phyloP scores from a whole-genome alignment of 2,113 vertebrate species.

The Hyaena hyaena region DNA sequence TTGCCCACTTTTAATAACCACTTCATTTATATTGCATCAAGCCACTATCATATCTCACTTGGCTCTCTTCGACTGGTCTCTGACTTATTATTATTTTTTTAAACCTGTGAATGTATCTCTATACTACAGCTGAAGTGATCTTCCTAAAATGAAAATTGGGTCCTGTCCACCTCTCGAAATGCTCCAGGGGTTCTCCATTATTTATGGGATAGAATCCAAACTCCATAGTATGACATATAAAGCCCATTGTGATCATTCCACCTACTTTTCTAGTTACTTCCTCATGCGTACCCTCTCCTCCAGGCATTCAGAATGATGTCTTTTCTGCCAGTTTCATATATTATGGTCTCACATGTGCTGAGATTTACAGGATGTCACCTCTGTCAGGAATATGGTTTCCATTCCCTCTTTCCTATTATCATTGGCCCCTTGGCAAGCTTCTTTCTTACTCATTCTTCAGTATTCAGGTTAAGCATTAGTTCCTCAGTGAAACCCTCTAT shows the following conservation, averaged over 20 bases:
- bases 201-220: neutral
- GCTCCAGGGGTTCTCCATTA: neutral
- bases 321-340: neutral
- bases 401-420: neutral
- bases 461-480: neutral
- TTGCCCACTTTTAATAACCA: neutral
- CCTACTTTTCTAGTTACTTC: neutral
- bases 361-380: neutral
- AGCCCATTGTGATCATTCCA: neutral
- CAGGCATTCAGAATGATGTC: neutral
- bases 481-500: neutral
- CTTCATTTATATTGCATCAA: neutral
- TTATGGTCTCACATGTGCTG: neutral
- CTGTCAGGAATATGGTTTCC: neutral
- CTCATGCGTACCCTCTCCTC: neutral
- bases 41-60: neutral
- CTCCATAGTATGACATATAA: neutral
- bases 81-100: neutral
- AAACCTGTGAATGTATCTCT: neutral
- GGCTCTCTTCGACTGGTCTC: neutral
- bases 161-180: neutral
- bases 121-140: neutral
- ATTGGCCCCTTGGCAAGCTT: neutral
- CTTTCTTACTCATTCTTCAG: neutral
- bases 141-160: neutral